phyloP scores from a whole-genome alignment of 1,140 invertebrate genomes.

The Anastatus disparis region DNA sequence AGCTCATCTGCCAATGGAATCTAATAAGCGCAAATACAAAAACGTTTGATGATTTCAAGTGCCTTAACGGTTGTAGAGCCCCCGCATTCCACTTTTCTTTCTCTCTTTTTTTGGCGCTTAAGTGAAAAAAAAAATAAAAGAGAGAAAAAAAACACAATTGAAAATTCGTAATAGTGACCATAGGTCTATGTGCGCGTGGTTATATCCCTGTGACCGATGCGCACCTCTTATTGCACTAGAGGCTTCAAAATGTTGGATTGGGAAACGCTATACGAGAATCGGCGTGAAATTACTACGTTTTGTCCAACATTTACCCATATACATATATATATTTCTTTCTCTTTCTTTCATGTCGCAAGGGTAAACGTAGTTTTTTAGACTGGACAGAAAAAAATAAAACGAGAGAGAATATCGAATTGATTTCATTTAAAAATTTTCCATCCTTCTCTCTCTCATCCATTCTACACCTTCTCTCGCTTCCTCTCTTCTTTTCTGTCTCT shows the following conservation, averaged over 20 bases:
- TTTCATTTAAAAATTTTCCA: constrained; percentile 64
- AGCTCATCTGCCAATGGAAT: too few species aligned
- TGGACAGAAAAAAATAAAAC: too few species aligned
- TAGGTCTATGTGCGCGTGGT: too few species aligned
- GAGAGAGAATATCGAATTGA: constrained; percentile 66
- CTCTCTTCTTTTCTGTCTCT: constrained; percentile 43
- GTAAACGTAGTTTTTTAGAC: constrained; percentile 63
- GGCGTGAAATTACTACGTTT: constrained; percentile 66
- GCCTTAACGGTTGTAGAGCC: too few species aligned
- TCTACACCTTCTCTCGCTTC: constrained; percentile 33
- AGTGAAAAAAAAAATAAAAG: too few species aligned
- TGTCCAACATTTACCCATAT: constrained; percentile 62
- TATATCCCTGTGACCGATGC: constrained; percentile 6
- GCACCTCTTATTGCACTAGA: constrained; percentile 40
- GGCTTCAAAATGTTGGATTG: constrained; percentile 60
- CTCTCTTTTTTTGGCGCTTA: too few species aligned
- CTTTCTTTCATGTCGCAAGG: constrained; percentile 43
- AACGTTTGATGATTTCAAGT: too few species aligned
- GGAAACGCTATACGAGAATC: constrained; percentile 53
- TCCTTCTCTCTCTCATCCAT: constrained; percentile 44
- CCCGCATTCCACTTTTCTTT: too few species aligned
- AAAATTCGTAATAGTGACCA: too few species aligned
- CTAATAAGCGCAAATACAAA: too few species aligned
- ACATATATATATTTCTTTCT: neutral
- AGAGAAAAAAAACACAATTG: too few species aligned